These are phyloP conservation scores for Leptinotarsa rubiginosa DNA, from an alignment of 2,888 invertebrate genomes.

Conservation along the genomic window DNA sequence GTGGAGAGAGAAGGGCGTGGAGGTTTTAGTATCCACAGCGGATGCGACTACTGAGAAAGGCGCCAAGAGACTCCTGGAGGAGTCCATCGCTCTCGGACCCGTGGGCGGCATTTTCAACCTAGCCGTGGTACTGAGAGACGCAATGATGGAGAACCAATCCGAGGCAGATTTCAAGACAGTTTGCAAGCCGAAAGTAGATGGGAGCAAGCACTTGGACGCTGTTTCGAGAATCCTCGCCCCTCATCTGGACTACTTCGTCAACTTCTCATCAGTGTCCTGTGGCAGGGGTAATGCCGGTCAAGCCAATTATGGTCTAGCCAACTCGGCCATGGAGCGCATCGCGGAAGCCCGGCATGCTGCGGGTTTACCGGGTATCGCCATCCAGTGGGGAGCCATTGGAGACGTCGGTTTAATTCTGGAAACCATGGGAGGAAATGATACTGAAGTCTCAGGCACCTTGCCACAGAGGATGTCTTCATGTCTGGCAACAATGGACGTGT, in stretches of 20 bases:
- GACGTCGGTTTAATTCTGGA: conserved; percentile 95
- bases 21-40: conserved; percentile 73
- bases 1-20: conserved; percentile 74
- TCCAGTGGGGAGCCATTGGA: conserved; percentile 99
- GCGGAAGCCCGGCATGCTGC: conserved; percentile 86
- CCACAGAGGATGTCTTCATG: conserved; percentile 97
- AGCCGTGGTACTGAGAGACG: conserved; percentile 92
- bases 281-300: conserved; percentile 98
- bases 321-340: conserved; percentile 97
- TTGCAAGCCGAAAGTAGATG: conserved; percentile 86
- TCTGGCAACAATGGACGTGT: conserved; percentile 85
- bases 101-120: conserved; percentile 94
- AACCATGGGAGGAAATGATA: conserved; percentile 89
- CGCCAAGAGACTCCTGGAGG: conserved; percentile 73
- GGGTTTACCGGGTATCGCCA: conserved; percentile 87
- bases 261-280: conserved; percentile 96
- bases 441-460: conserved; percentile 93
- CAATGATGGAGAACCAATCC: conserved; percentile 87
- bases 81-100: conserved; percentile 74
- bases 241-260: conserved; percentile 91
- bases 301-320: conserved; percentile 96
- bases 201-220: conserved; percentile 84
- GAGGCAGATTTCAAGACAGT: conserved; percentile 84
- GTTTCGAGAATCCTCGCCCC: conserved; percentile 83
- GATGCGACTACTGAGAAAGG: conserved; percentile 75